Evolutionary conservation across 1,140 invertebrate species (phyloP), one percentile per base, ranked within the genome.

Genomic region (Matsumurasca onukii): DNA sequence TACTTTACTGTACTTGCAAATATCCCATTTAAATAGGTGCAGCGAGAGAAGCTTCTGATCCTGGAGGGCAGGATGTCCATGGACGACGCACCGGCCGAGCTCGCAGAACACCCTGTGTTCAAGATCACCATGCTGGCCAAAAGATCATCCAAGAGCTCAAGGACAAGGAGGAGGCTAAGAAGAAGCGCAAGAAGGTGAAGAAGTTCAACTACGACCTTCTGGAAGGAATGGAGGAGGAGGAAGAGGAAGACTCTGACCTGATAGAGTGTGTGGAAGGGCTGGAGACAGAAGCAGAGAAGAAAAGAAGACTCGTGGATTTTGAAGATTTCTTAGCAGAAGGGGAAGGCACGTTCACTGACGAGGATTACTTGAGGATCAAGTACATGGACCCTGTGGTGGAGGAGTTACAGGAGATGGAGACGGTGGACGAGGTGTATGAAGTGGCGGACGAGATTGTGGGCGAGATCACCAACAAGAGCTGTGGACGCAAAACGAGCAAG

Each of bases 101-200:
- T 89, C 71, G 82, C 78, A 61, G 76, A 85, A 71, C 87, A 89
- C 78, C 86, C 88, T 9, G 84, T 89, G 1, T 88, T 88, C 76
- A 80, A 86, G 20, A 85, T 89, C 2, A 85, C 87, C 67, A 80
- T 82, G 1, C 84, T 87, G 72, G 86, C 84, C 57, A 85, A 86
- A 48, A 83, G 66, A 77, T 86, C 31, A 83, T 84, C 48, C 80
- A 84, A 3, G 81, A 84, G 70, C 81, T 80, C 70, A 73, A 80
- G 65, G 80, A 80, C 34, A 83, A 84, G 80, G 84, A 86, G 78
- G 39, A 76, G 67, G 5, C 9, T 13, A 27, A 3, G 25, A 59
- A 29, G 55, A 25, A 27, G n/a, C 55, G 2, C 3, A 59, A 59
- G 25, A 25, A 29, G 55, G 13, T 59, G 55, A 59, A 59, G 55